phyloP scores from a whole-genome alignment of 2,888 invertebrate species.

The Zaprionus bogoriensis region DNA sequence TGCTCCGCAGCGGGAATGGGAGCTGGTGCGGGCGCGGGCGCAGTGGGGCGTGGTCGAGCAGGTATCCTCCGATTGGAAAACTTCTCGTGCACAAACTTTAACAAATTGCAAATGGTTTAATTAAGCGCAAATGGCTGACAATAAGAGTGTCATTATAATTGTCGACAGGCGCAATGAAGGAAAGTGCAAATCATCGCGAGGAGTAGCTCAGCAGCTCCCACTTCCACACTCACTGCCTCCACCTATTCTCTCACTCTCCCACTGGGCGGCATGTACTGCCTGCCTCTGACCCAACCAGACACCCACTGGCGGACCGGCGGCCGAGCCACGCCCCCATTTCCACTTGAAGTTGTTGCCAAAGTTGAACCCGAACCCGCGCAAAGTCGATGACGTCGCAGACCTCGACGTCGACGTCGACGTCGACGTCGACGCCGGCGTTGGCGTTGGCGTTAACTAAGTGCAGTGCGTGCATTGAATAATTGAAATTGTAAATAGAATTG shows the following conservation, averaged over 20 bases:
- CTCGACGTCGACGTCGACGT: background rate
- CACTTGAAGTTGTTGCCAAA: constrained; percentile 23
- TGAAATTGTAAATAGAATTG: constrained; percentile 55
- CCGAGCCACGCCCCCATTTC: constrained; percentile 49
- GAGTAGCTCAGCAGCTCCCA: background rate
- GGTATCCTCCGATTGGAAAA: constrained; percentile 29
- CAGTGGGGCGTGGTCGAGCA: background rate
- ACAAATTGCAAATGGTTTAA: constrained; percentile 73
- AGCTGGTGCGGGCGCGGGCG: no score
- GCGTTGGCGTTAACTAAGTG: constrained; percentile 25
- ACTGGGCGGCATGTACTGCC: no score
- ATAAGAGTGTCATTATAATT: constrained; percentile 70
- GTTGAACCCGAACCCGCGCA: no score
- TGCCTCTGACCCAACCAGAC: background rate
- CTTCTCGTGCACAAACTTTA: constrained; percentile 30
- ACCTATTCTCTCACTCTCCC: background rate
- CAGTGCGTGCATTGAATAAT: constrained; percentile 66
- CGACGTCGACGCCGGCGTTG: background rate
- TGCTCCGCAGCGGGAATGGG: no score
- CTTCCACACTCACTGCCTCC: background rate
- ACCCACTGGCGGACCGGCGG: background rate
- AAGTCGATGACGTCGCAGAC: constrained; percentile 12
- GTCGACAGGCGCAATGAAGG: constrained; percentile 36
- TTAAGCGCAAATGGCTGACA: constrained; percentile 73
- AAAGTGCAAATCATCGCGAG: constrained; percentile 45